A percentile compares a stretch with the other conserved stretches of the same genome.
Evolutionary conservation across 1,140 invertebrate species (phyloP).

Genomic region (Meloidogyne hapla): DNA sequence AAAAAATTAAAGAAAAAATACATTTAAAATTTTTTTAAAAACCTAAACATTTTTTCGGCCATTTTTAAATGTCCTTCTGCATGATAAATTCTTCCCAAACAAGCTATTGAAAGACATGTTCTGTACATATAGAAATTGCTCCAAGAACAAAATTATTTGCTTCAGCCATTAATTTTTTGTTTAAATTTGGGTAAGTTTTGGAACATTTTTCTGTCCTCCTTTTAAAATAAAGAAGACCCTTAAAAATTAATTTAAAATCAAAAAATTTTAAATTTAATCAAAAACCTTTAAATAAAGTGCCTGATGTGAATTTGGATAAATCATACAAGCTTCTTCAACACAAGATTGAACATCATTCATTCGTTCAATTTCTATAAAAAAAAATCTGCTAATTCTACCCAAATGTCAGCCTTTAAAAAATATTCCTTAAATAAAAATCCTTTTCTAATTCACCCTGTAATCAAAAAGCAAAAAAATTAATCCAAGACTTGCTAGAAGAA

Average conservation of each 20-base stretch:
- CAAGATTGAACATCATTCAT: slow-evolving; percentile 54
- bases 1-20: slow-evolving; percentile 29
- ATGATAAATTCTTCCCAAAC: slow-evolving; percentile 49
- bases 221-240: slow-evolving; percentile 52
- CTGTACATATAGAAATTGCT: slow-evolving; percentile 52
- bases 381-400: slow-evolving; percentile 61
- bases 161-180: slow-evolving; percentile 37
- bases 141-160: slow-evolving; percentile 55
- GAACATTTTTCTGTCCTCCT: slow-evolving; percentile 44
- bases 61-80: slow-evolving; percentile 54
- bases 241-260: slow-evolving; percentile 25
- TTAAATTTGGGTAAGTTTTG: slow-evolving; percentile 16
- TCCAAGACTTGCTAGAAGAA: slow-evolving; percentile 46
- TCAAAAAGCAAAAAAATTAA: slow-evolving; percentile 30
- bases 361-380: slow-evolving; percentile 56
- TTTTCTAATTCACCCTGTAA: slow-evolving; percentile 31
- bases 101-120: slow-evolving; percentile 51
- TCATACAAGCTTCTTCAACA: slow-evolving; percentile 58
- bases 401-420: slow-evolving; percentile 56
- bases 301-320: slow-evolving; percentile 62
- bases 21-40: not conserved
- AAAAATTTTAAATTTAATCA: slow-evolving; percentile 8
- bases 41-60: slow-evolving; percentile 62
- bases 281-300: slow-evolving; percentile 61
- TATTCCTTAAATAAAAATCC: not conserved